A percentile compares a stretch with the other conserved stretches of the same genome.
These are phyloP conservation scores for Oreortyx pictus DNA, from an alignment of 2,797 vertebrate species.

Conservation along the genomic window DNA sequence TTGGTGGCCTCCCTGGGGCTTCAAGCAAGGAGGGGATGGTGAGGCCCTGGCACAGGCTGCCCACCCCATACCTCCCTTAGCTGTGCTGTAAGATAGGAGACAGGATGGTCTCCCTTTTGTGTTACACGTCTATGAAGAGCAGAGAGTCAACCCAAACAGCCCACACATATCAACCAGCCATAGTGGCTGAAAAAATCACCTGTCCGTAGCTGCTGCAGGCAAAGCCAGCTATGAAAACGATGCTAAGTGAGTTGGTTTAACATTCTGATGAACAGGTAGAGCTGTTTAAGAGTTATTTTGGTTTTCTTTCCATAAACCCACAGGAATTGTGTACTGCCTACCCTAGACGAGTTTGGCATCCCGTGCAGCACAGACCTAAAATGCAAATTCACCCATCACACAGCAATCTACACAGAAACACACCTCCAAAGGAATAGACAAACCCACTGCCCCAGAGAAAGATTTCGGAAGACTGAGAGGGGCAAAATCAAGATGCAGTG, in stretches of 20 bases:
- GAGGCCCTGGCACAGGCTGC: too few species aligned
- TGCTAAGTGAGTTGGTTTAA: too few species aligned
- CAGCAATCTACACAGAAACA: neutral
- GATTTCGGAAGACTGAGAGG: neutral
- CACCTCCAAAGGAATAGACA: neutral
- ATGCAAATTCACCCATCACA: neutral
- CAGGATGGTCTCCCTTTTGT: neutral
- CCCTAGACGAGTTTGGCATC: too few species aligned
- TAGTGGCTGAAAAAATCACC: too few species aligned
- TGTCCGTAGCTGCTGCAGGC: too few species aligned
- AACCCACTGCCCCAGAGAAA: neutral
- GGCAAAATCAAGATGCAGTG: neutral
- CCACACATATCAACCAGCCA: too few species aligned
- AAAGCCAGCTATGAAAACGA: too few species aligned
- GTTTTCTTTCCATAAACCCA: too few species aligned
- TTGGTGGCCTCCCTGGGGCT: neutral
- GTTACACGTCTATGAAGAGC: neutral
- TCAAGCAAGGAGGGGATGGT: rapidly evolving
- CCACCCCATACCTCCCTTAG: neutral
- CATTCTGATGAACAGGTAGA: too few species aligned
- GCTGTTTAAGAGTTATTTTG: too few species aligned
- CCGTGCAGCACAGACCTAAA: too few species aligned
- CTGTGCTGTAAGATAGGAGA: neutral
- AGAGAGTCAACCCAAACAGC: neutral
- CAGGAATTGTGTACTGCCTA: too few species aligned